Evolutionary conservation across 2,888 invertebrate genomes (phyloP).

Genomic region (Athripsodes cinereus): DNA sequence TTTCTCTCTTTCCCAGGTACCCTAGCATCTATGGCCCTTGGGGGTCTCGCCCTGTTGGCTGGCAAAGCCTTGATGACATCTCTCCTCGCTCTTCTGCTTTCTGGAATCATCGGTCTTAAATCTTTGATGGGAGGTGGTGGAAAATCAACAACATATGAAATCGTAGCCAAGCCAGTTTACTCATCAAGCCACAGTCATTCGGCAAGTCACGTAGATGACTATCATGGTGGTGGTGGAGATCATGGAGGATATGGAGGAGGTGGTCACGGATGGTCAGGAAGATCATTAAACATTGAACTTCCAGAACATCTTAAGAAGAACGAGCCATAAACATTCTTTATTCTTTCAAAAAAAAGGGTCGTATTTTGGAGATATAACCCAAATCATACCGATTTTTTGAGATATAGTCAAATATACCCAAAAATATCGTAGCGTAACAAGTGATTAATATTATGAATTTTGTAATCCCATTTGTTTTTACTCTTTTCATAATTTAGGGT

Average conservation of each 20-base stretch:
- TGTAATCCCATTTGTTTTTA: too few species aligned
- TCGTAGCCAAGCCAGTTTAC: constrained; percentile 76
- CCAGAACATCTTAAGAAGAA: constrained; percentile 27
- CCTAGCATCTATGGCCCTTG: constrained; percentile 65
- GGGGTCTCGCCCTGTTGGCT: constrained; percentile 69
- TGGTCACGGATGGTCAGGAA: constrained; percentile 34
- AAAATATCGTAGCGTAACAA: neutral
- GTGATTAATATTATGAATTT: neutral
- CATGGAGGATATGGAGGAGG: constrained; percentile 40
- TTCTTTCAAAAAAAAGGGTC: neutral
- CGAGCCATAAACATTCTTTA: constrained; percentile 8
- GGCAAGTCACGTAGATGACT: constrained; percentile 53
- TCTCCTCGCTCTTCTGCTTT: constrained; percentile 70
- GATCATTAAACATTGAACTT: constrained; percentile 33
- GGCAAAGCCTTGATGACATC: constrained; percentile 81
- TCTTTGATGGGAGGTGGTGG: constrained; percentile 56
- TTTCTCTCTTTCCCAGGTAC: constrained; percentile 48
- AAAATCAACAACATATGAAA: constrained; percentile 76
- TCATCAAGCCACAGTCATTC: constrained; percentile 58
- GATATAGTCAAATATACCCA: neutral
- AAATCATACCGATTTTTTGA: too few species aligned
- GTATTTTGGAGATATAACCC: too few species aligned
- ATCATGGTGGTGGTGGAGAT: constrained; percentile 35
- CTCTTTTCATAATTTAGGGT: too few species aligned
- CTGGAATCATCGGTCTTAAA: constrained; percentile 71